These are phyloP conservation scores for Dilophus febrilis DNA, from an alignment of 2,888 invertebrate genomes.

Conservation along the genomic window DNA sequence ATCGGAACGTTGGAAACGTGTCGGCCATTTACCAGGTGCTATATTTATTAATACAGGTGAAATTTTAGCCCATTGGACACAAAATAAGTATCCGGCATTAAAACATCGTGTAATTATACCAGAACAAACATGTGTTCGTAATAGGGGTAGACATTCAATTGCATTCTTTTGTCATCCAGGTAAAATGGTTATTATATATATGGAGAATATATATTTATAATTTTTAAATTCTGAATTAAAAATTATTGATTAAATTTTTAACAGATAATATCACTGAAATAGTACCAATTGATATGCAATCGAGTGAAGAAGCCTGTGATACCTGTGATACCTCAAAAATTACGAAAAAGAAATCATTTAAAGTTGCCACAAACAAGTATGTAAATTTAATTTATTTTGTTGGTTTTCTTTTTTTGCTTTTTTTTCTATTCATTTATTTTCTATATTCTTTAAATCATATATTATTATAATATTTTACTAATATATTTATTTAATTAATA, in stretches of 20 bases:
- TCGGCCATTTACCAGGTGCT: slow-evolving; percentile 58
- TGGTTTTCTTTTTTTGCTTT: not conserved
- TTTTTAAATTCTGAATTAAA: no score
- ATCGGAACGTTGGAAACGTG: slow-evolving; percentile 52
- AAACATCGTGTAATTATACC: slow-evolving; percentile 61
- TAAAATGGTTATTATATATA: slow-evolving; percentile 31
- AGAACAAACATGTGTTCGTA: slow-evolving; percentile 39
- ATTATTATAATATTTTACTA: not conserved
- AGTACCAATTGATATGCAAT: slow-evolving; percentile 28
- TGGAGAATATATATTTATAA: no score
- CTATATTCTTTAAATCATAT: not conserved
- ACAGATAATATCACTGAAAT: slow-evolving; percentile 28
- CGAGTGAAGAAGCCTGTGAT: slow-evolving; percentile 18
- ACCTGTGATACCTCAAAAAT: slow-evolving; percentile 19
- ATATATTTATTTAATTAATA: not conserved
- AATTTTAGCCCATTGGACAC: slow-evolving; percentile 57
- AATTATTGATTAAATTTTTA: not conserved
- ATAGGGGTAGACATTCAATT: slow-evolving; percentile 53
- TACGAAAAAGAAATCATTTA: slow-evolving; percentile 28
- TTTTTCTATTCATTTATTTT: no score
- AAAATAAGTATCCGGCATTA: slow-evolving; percentile 48
- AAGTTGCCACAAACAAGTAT: slow-evolving; percentile 29
- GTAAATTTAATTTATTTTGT: slow-evolving; percentile 6
- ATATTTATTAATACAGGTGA: slow-evolving; percentile 61
- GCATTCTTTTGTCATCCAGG: slow-evolving; percentile 65